phyloP scores from a whole-genome alignment of 2,888 invertebrate species.

The Terebella lapidaria region DNA sequence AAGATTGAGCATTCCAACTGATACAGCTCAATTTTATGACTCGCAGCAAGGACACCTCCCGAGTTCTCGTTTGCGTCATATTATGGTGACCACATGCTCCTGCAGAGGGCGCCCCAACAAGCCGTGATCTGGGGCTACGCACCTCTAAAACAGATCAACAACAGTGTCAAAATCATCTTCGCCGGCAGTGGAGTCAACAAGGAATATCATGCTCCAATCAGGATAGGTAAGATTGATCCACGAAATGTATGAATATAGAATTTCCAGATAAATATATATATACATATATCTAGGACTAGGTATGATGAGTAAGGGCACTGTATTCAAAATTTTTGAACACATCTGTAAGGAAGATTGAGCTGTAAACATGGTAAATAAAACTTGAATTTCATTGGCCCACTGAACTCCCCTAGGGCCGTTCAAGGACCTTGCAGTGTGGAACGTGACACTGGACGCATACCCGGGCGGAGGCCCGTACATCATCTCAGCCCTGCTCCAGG shows the following conservation, averaged over 20 bases:
- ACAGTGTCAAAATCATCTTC: conserved; percentile 1
- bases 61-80: conserved; percentile 20
- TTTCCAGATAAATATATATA: no score
- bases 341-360: no score
- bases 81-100: conserved; percentile 23
- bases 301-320: not conserved
- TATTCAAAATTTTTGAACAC: not conserved
- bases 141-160: not conserved
- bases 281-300: not conserved
- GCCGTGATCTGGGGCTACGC: conserved; percentile 22
- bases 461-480: conserved; percentile 9
- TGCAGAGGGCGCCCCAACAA: conserved; percentile 14
- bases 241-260: no score
- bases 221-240: conserved; percentile 6
- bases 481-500: conserved; percentile 23
- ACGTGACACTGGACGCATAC: conserved; percentile 24
- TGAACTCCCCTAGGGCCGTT: not conserved
- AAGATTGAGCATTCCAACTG: no score
- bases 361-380: no score
- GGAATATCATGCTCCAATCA: conserved; percentile 3
- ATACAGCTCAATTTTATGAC: no score
- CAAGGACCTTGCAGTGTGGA: conserved; percentile 16
- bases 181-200: not conserved
- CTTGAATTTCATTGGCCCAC: no score
- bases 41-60: not conserved